Evolutionary conservation across 2,888 invertebrate species (phyloP), one percentile per base, ranked within the genome.

Genomic region (Elysia crispata): DNA sequence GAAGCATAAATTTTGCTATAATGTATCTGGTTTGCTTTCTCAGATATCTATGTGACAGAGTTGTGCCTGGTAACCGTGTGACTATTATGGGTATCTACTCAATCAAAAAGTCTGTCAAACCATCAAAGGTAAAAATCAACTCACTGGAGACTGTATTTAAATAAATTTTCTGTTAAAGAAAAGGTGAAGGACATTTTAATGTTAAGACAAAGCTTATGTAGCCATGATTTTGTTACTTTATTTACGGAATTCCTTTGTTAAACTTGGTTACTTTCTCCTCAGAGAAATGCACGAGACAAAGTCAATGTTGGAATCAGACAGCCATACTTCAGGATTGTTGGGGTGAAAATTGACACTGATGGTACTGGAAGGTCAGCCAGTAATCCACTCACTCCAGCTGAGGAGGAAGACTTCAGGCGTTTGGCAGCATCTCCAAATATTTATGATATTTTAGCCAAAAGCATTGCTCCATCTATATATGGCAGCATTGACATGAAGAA

Each of bases 381-480:
- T 8, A 83, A 90, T 3, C 88, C 91, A 0, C 82, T 91, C n/a
- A 86, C 87, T 8, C 88, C 90, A 0, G 83, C 83, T 0, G 97
- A 97, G 87, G 96, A 96, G 92, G 94, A 95, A 86, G 94, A 95
- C 86, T 96, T 97, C 91, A 93, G 96, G 3, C 94, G 96, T 83
- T 94, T 99, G 89, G 96, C 98, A 0, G 95, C 96, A 0, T 95
- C 95, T 11, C 94, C 96, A 0, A 95, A 98, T 91, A 94, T 98
- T 70, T 97, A 97, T 90, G 97, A 99, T 1, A 94, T 96, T 79
- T 94, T 99, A 79, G 94, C 97, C 0, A 95, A 94, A 86, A 98
- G 97, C 74, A 95, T 99, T 88, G 99, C 99, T 0, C 99, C 99
- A 0, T 98, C 98, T 85, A 99, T 99, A 85, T 99, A 95, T 91